Evolutionary conservation across 2,113 vertebrate species (phyloP).

Genomic region (Aptenodytes patagonicus): DNA sequence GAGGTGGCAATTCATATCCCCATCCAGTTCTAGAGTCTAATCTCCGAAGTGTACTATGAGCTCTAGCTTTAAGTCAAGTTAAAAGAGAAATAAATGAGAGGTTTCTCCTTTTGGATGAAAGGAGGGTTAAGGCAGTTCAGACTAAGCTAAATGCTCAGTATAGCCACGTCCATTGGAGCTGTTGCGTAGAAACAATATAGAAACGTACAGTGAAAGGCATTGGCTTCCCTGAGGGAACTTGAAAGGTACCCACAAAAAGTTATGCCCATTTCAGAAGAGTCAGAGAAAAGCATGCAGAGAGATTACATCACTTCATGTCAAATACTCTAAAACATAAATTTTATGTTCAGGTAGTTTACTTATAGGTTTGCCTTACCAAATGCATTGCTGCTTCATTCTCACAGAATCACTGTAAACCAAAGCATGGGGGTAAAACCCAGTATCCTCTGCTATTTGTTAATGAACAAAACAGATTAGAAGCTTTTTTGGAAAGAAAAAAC

Average conservation of each 20-base stretch:
- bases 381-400: neutral
- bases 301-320: neutral
- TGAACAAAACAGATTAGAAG: neutral
- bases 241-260: neutral
- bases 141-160: neutral
- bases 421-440: neutral
- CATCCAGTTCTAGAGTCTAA: neutral
- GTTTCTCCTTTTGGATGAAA: neutral
- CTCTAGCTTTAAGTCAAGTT: neutral
- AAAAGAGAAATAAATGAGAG: neutral
- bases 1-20: neutral
- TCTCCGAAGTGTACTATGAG: neutral
- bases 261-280: neutral
- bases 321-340: neutral
- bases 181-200: neutral
- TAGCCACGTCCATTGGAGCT: neutral
- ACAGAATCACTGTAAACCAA: neutral
- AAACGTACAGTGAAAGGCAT: neutral
- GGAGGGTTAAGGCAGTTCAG: neutral
- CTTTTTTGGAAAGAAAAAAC: accelerated
- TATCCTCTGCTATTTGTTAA: neutral
- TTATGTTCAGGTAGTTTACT: neutral
- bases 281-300: neutral
- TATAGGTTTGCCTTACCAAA: neutral
- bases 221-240: neutral